phyloP scores from a whole-genome alignment of 2,797 vertebrate genomes.

The Varecia variegata region DNA sequence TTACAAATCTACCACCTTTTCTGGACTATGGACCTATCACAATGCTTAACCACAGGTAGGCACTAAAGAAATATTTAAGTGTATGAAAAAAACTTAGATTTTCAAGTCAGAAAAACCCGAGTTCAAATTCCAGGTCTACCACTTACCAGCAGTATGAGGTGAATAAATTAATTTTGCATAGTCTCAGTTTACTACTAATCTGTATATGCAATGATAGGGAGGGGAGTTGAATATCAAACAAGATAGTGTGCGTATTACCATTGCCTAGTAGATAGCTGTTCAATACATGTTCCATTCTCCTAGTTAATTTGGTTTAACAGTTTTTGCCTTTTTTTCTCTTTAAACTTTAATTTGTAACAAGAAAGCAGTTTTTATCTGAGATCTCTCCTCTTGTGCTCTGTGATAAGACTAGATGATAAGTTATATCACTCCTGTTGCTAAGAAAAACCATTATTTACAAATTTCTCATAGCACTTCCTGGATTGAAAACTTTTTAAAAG shows the following conservation, averaged over 20 bases:
- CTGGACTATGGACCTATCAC: background rate
- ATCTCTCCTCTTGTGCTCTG: background rate
- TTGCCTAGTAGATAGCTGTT: background rate
- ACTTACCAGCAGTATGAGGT: background rate
- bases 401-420: background rate
- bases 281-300: background rate
- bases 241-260: background rate
- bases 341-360: slow-evolving; percentile 3
- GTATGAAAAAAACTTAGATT: background rate
- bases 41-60: background rate
- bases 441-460: background rate
- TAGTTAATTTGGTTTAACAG: background rate
- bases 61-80: background rate
- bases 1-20: background rate
- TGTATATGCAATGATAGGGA: background rate
- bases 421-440: background rate
- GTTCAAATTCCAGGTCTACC: background rate
- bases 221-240: background rate
- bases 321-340: background rate
- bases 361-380: background rate
- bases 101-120: background rate
- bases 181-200: background rate
- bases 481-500: background rate
- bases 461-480: background rate
- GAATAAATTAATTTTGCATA: background rate